Evolutionary conservation across 2,888 invertebrate species (phyloP).

Genomic region (Dryocosmus kuriphilus): DNA sequence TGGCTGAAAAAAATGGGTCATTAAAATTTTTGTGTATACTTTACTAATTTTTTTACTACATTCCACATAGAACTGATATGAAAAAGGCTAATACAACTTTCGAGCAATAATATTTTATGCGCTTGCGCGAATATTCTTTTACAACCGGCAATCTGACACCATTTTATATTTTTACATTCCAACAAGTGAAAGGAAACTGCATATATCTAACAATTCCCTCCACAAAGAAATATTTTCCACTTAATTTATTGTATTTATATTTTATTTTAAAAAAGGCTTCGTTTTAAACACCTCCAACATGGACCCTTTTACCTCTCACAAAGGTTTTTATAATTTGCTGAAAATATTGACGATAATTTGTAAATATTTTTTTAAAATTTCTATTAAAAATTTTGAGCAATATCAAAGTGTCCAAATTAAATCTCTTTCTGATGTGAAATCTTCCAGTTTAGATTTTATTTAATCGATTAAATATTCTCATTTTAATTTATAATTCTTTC

Average conservation of each 20-base stretch:
- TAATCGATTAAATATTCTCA: too few relatives aligned
- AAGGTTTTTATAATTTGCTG: neutral
- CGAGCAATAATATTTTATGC: neutral
- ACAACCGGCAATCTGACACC: neutral
- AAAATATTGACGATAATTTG: too few relatives aligned
- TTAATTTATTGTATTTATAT: neutral
- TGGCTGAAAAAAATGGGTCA: slow-evolving; percentile 39
- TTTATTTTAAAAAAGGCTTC: neutral
- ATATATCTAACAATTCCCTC: neutral
- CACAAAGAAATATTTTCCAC: slow-evolving; percentile 41
- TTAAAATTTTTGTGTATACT: neutral
- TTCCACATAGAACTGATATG: neutral
- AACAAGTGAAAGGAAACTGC: slow-evolving; percentile 16
- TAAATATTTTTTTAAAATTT: too few relatives aligned
- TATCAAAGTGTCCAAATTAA: too few relatives aligned
- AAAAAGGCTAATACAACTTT: neutral
- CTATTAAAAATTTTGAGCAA: too few relatives aligned
- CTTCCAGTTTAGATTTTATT: too few relatives aligned
- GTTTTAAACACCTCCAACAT: too few relatives aligned
- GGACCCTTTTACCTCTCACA: neutral
- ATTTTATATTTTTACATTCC: slow-evolving; percentile 4
- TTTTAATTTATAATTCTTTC: too few relatives aligned
- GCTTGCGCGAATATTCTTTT: neutral
- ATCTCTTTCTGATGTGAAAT: too few relatives aligned
- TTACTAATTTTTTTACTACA: neutral